Evolutionary conservation across 2,888 invertebrate genomes (phyloP), one percentile per base, ranked within the genome.

Genomic region (Drosophila sordidula): DNA sequence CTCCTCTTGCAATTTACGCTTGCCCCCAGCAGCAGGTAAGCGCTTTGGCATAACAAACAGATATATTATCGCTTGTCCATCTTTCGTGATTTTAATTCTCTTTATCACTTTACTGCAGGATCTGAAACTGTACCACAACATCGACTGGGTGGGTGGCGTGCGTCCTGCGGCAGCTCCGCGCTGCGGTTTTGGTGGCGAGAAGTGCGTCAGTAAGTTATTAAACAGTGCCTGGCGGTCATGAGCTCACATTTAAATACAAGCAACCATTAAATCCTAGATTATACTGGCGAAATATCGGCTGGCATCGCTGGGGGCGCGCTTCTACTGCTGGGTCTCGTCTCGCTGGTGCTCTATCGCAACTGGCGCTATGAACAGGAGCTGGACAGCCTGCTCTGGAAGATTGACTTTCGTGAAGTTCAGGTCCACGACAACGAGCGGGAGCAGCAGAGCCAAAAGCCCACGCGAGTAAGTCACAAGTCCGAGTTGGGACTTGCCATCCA

Each of bases 341-440:
- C 95, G 0, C 93, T 97, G 59, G 95, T 97, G 0, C 93, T 97
- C 11, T 97, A 96, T 93, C 95, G 98, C 65, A 98, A 98, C 91
- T 98, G 98, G 98, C 95, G 95, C 39, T 98, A 98, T 92, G 98
- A 98, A 90, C 98, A 98, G 89, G 98, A 98, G 89, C 93, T 98
- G 75, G 98, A 98, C 91, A 97, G 97, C 58, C 93, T 98, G 39
- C 93, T 98, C 39, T 98, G 98, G 98, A 98, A 98, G 93, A 96
- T 98, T 63, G 98, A 98, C 93, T 98, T 95, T 93, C 95, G 96
- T 70, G 98, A 98, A 86, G 95, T 98, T 49, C 95, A 97, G 89
- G 94, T 96, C 79, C 95, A 94, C 80, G 95, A 95, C 62, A 92
- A 83, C 74, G 93, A 94, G 75, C 93, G 93, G 62, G 93, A 93